Percentiles rank a stretch among this genome's conserved stretches.
Evolutionary conservation across 1,140 invertebrate species (phyloP).

Genomic region (Aphaenogaster rudis): DNA sequence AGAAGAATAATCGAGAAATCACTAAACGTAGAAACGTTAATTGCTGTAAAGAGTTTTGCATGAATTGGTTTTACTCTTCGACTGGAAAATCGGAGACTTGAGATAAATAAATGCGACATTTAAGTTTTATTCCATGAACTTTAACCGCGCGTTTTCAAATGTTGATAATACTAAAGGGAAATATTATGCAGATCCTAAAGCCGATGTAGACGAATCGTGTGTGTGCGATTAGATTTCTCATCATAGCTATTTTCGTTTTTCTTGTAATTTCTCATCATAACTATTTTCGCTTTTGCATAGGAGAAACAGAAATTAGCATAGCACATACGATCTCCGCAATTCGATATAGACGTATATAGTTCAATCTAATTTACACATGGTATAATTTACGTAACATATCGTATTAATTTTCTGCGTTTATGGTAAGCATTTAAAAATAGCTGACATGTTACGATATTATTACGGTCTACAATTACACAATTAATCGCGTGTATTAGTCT

Average conservation of each 20-base stretch:
- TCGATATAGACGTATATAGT: neutral
- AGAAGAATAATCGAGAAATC: neutral
- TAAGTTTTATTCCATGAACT: conserved; percentile 39
- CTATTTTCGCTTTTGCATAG: neutral
- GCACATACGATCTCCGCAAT: neutral
- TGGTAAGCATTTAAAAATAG: neutral
- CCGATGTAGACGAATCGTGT: neutral
- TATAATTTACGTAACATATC: neutral
- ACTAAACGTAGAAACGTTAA: conserved; percentile 26
- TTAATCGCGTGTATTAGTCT: neutral
- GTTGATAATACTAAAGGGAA: conserved; percentile 17
- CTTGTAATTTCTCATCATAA: neutral
- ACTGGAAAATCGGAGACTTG: conserved; percentile 4
- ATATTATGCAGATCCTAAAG: conserved; percentile 5
- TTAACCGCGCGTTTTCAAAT: neutral
- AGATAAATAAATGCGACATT: conserved; percentile 48
- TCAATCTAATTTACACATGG: neutral
- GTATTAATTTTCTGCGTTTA: conserved; percentile 15
- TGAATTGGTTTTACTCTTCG: neutral
- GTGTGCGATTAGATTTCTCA: neutral
- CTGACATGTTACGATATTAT: neutral
- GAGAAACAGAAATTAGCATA: neutral
- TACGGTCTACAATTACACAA: neutral
- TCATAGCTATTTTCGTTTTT: neutral
- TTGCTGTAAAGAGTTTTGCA: neutral